Evolutionary conservation across 2,113 vertebrate genomes (phyloP).

Genomic region (Mohoua ochrocephala): DNA sequence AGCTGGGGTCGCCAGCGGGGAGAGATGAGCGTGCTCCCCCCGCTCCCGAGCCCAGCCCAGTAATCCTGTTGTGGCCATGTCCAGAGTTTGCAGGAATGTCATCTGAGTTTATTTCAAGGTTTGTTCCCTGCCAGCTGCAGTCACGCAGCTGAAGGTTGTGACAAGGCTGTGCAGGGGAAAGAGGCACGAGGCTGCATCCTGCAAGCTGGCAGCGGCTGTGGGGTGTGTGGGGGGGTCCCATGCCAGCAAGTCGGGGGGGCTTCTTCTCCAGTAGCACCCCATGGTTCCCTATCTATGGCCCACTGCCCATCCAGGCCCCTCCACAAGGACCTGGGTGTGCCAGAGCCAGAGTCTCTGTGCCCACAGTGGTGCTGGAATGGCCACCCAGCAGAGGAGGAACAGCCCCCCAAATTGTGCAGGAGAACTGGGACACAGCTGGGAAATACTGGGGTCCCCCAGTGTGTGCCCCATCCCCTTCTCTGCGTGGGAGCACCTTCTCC

Average conservation of each 20-base stretch:
- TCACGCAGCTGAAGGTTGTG: constrained; percentile 31
- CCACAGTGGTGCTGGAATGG: neutral
- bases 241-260: fast-evolving
- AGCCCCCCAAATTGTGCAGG: neutral
- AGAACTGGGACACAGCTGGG: neutral
- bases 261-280: neutral
- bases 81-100: neutral
- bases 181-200: neutral
- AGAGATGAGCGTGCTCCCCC: neutral
- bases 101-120: constrained; percentile 14
- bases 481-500: neutral
- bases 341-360: neutral
- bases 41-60: neutral
- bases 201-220: neutral
- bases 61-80: neutral
- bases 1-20: neutral
- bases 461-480: neutral
- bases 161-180: neutral
- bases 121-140: constrained; percentile 14
- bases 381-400: neutral
- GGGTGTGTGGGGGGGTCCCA: fast-evolving
- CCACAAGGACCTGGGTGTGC: neutral
- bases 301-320: neutral
- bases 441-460: neutral
- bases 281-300: fast-evolving